These are phyloP conservation scores for Callithrix jacchus DNA, from an alignment of 2,113 vertebrate species.

Conservation along the genomic window DNA sequence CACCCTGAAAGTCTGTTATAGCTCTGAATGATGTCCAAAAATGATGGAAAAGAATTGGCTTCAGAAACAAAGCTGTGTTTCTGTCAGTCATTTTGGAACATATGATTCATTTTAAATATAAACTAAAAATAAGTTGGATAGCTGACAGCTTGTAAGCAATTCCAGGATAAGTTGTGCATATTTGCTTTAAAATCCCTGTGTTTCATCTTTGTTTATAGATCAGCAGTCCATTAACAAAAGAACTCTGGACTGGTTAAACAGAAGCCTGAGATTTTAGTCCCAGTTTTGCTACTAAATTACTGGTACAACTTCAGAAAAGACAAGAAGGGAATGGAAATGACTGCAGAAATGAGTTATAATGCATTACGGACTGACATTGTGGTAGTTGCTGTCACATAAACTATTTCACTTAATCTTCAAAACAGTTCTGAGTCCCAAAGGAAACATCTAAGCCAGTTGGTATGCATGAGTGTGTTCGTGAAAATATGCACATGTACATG, in stretches of 20 bases:
- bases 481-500: neutral
- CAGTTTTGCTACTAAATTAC: conserved; percentile 46
- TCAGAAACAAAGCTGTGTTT: conserved; percentile 75
- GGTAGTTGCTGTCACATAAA: neutral
- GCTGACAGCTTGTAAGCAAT: conserved; percentile 57
- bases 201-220: conserved; percentile 70
- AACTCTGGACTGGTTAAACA: conserved; percentile 59
- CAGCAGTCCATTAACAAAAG: conserved; percentile 69
- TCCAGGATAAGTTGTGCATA: conserved; percentile 66
- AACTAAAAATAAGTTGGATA: conserved; percentile 70
- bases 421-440: neutral
- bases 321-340: neutral
- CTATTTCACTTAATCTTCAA: neutral
- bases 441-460: neutral
- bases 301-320: conserved; percentile 23
- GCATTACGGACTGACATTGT: neutral
- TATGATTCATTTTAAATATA: conserved; percentile 72
- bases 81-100: conserved; percentile 62
- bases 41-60: conserved; percentile 71
- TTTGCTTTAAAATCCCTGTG: conserved; percentile 54
- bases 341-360: neutral
- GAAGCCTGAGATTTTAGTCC: conserved; percentile 45
- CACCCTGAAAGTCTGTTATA: conserved; percentile 79
- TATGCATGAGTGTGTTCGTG: neutral
- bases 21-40: conserved; percentile 80